Conservation (phyloP, 2,888 invertebrate genomes). For the Chalcis sispes region DNA sequence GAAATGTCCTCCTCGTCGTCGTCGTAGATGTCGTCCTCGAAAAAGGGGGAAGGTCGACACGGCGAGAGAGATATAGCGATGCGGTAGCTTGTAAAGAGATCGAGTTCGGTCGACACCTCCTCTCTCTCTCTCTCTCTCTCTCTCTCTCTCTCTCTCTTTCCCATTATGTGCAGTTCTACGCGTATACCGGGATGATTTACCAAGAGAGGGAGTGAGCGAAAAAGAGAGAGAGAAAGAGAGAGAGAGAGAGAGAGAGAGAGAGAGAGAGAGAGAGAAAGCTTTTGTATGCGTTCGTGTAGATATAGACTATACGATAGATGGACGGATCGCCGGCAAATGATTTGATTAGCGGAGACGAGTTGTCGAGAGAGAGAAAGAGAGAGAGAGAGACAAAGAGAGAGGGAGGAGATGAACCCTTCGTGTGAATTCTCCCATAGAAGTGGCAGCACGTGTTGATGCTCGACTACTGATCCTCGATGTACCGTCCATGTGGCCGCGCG, state of each 20-base stretch:
- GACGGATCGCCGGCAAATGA: constrained; percentile 62
- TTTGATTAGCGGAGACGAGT: constrained; percentile 66
- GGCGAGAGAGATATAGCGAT: constrained; percentile 58
- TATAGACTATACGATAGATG: constrained; percentile 40
- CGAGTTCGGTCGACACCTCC: constrained; percentile 42
- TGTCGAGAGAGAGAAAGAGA: too few relatives aligned
- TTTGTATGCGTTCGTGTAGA: constrained; percentile 6
- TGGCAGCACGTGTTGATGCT: constrained; percentile 66
- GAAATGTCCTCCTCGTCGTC: constrained; percentile 62
- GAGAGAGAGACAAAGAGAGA: too few relatives aligned
- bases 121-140: too few relatives aligned
- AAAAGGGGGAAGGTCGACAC: constrained; percentile 61
- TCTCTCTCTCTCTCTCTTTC: too few relatives aligned
- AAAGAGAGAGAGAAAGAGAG: not conserved
- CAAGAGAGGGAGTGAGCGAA: constrained; percentile 3
- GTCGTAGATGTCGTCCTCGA: too few relatives aligned
- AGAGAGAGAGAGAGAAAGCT: not conserved
- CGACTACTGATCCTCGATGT: constrained; percentile 31
- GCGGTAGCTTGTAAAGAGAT: constrained; percentile 55
- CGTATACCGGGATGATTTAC: too few relatives aligned
- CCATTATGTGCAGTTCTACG: constrained; percentile 16
- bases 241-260: not conserved
- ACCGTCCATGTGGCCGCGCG: too few relatives aligned
- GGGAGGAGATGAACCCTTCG: constrained; percentile 64
- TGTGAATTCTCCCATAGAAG: constrained; percentile 70